A percentile compares a stretch with the other conserved stretches of the same genome.
These are phyloP conservation scores for Lydus trimaculatus DNA, from an alignment of 2,888 invertebrate species.

Conservation along the genomic window DNA sequence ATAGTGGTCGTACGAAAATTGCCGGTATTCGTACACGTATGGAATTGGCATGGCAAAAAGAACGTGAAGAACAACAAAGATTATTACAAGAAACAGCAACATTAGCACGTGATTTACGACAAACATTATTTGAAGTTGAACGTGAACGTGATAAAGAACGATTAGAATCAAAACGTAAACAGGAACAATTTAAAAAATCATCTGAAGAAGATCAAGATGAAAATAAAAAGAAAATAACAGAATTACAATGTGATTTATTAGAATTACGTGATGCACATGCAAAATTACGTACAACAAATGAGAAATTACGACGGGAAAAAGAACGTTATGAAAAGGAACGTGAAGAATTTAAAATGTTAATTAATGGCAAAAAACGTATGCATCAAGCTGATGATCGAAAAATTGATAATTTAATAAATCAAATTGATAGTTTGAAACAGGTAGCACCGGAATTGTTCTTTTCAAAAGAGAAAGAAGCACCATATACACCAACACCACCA, in stretches of 20 bases:
- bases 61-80: constrained; percentile 90
- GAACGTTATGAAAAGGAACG: constrained; percentile 85
- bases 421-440: constrained; percentile 77
- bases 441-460: constrained; percentile 75
- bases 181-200: constrained; percentile 83
- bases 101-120: constrained; percentile 84
- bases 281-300: constrained; percentile 88
- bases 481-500: constrained; percentile 74
- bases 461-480: constrained; percentile 61
- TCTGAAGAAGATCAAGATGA: constrained; percentile 91
- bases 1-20: constrained; percentile 83
- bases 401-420: constrained; percentile 75
- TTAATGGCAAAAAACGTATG: constrained; percentile 61
- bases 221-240: constrained; percentile 80
- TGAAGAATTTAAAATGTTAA: constrained; percentile 65
- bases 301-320: constrained; percentile 86
- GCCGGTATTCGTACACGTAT: constrained; percentile 86
- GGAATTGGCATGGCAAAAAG: constrained; percentile 94
- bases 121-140: constrained; percentile 89
- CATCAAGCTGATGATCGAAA: constrained; percentile 76
- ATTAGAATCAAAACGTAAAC: constrained; percentile 83
- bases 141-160: constrained; percentile 89
- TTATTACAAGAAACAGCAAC: constrained; percentile 90
- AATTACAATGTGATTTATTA: constrained; percentile 86
- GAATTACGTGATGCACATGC: constrained; percentile 92